Evolutionary conservation across 2,888 invertebrate species (phyloP), one percentile per base, ranked within the genome.

Genomic region (Leucophora obtusa): DNA sequence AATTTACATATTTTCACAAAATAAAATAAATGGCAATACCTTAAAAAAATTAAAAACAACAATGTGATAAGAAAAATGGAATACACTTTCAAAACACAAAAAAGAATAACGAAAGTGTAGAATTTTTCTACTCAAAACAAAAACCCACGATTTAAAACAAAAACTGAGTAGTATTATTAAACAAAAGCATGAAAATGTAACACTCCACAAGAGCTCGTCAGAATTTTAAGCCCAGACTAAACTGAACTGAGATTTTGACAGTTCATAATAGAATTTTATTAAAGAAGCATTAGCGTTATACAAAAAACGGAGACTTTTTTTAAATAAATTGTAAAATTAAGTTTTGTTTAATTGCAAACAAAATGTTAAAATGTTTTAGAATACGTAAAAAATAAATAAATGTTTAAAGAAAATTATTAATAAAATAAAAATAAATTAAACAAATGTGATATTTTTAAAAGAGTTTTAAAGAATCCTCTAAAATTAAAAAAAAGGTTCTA

Each of bases 361-460:
- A 76, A 76, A 82, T 83, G 83, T 66, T 80, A 38, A 82, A 76
- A 58, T 68, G 69, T 54, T 82, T 82, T 78, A 79, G 82, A 75
- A 72, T 73, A 47, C 82, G 82, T 59, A 82, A 83, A 77, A 82
- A 79, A 82, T 75, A 58, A 62, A 47, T 15, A 43, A n/a, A 11
- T 54, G 38, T 21, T 17, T 51, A 14, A 35, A 14, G 14, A 47
- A 18, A 59, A 66, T 38, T 47, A 51, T 74, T 51, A 33, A 21
- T 50, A 35, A 58, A 58, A 28, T 3, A 47, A 47, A 11, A 54
- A 7, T 3, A 59, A 43, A 43, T 35, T 35, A 43, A 71, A 21
- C 51, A 51, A 63, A 15, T 71, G 66, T 69, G 54, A 66, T 71
- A 43, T 75, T 58, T 17, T 53, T 59, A 21, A 33, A 66, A 53